Base-by-base conservation (phyloP, 2,113 vertebrate species). In the Oreochromis niloticus region DNA sequence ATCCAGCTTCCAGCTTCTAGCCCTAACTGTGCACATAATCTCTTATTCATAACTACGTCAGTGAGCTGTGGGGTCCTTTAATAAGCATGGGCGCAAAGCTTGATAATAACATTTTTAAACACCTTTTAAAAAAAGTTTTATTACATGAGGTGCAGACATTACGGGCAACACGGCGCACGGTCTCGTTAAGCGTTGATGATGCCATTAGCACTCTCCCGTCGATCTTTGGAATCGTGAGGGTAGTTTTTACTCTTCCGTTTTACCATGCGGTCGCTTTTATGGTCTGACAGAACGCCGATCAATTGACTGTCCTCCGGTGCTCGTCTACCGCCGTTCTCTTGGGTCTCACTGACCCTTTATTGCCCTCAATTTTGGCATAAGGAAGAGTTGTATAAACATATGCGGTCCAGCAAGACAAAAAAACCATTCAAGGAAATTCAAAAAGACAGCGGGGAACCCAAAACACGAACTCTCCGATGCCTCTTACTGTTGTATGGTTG, bases 341-440 rank as follows among this genome's bases (percentile, higher is more conserved):
- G 34, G 87, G 91, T 90, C 83, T 84, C 66, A 90, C 73, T 91
- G 94, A 93, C 89, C 93, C 66, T 89, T 93, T 94, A 90, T 87
- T 92, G 85, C 85, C 52, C 86, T 41, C 86, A 39, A n/a, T 16
- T 90, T 94, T 92, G 91, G 88, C 82, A 78, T 71, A 32, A 46
- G 41, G 85, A 88, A 91, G 66, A 83, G 78, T 85, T 82, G 19
- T 91, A 91, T 89, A 95, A 94, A 92, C 83, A 52, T 83, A 91
- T 66, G 75, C 55, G 16, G 83, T 57, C 79, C 41, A 55, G 34
- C 50, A 81, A 87, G 85, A 78, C 85, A 82, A 50, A 54, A 89
- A 54, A 89, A 55, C 10, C 32, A 36, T 91, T 86, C 90, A 87
- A 90, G 24, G 68, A 87, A 87, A 91, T 80, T 84, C 83, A 86